phyloP scores from a whole-genome alignment of 2,797 vertebrate genomes.

The Eulemur rubriventer region DNA sequence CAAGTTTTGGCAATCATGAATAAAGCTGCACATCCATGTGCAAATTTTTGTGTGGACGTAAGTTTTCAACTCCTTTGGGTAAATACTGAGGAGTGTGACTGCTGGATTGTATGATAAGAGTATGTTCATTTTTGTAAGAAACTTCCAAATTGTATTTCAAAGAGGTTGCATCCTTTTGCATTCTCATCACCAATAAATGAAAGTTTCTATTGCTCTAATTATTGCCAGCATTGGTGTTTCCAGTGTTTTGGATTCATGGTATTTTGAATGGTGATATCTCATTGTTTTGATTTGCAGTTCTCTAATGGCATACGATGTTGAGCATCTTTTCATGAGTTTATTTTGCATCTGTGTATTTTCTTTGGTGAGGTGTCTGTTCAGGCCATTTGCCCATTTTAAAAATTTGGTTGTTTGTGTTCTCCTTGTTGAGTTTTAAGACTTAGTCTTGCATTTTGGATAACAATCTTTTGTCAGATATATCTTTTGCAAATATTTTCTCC shows the following conservation, averaged over 20 bases:
- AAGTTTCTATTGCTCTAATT: neutral
- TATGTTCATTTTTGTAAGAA: neutral
- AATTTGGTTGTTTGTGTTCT: neutral
- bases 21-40: neutral
- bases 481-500: neutral
- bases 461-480: neutral
- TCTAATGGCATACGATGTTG: neutral
- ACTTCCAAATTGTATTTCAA: neutral
- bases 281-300: neutral
- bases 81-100: neutral
- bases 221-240: too few species aligned
- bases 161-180: neutral
- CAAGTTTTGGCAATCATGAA: neutral
- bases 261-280: neutral
- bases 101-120: neutral
- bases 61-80: neutral
- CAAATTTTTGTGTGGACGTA: neutral
- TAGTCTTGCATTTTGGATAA: neutral
- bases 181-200: neutral
- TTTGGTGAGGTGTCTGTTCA: neutral
- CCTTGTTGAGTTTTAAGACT: neutral
- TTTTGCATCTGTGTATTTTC: neutral
- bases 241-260: neutral
- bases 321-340: neutral
- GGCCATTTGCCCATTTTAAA: neutral